Conservation (phyloP, 2,888 invertebrate genomes). For the Coenonympha glycerion region DNA sequence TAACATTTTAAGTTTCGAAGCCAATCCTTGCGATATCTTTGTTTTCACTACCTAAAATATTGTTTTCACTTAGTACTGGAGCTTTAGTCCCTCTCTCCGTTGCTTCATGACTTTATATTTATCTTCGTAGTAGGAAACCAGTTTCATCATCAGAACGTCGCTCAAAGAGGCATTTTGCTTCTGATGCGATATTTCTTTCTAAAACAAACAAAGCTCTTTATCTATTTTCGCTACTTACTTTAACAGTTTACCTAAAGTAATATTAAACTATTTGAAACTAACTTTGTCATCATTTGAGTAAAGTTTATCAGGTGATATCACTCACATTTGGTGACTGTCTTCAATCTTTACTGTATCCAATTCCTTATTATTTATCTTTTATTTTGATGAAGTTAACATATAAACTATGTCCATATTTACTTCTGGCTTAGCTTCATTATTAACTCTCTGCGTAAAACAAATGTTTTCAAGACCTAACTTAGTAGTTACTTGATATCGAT, state of each 20-base stretch:
- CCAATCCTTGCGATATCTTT: constrained; percentile 5
- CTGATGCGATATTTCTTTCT: constrained; percentile 9
- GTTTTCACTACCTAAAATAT: constrained; percentile 6
- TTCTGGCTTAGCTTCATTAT: too few species aligned
- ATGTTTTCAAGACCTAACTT: too few species aligned
- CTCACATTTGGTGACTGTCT: not conserved
- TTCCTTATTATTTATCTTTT: not conserved
- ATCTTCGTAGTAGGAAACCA: constrained; percentile 56
- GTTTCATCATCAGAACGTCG: constrained; percentile 54
- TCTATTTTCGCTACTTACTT: not conserved
- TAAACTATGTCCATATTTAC: not conserved
- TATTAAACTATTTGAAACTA: not conserved
- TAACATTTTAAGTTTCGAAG: not conserved
- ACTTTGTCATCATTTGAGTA: not conserved
- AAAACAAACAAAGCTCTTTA: constrained; percentile 4
- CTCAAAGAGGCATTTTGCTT: constrained; percentile 38
- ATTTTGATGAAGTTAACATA: not conserved
- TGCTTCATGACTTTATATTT: constrained; percentile 41
- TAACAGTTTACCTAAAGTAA: not conserved
- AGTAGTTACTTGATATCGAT: not conserved
- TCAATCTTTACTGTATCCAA: not conserved
- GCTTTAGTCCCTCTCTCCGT: constrained; percentile 20
- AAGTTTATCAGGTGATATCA: not conserved
- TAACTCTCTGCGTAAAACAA: not conserved
- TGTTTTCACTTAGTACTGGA: constrained; percentile 6